Base-by-base conservation (phyloP, 2,113 vertebrate genomes). In the Hoplias malabaricus region DNA sequence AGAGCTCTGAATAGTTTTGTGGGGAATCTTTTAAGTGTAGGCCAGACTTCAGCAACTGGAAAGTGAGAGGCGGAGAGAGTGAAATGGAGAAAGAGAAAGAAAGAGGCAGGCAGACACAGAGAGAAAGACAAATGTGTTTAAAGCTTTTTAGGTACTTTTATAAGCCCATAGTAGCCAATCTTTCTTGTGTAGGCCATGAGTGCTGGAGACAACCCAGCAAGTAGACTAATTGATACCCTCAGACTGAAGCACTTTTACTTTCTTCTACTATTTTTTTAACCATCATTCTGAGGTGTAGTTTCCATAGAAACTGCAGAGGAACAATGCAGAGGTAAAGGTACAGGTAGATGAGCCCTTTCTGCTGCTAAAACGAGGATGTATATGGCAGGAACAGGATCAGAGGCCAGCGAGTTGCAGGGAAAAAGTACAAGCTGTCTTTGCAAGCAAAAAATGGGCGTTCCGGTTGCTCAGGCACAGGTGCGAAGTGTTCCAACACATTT, bases 291-390 rank as follows among this genome's bases (percentile, higher is more conserved):
- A 75, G 81, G 63, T 34, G 63, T 43, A 43, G 86, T 85, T 87
- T 75, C 84, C 84, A 82, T 69, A 83, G 83, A 57, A 87, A 84
- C 77, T 70, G 69, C 61, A 34, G 73, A 73, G 72, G 25, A 56
- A 63, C 29, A 33, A 53, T 72, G 13, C 62, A 67, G 79, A 53
- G 75, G 53, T 62, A 78, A 82, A 86, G 85, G 83, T 89, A 83
- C 82, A 87, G 86, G 84, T 82, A 88, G 84, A 68, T 69, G 78
- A 83, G 68, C 25, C 80, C 82, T 67, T 84, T 33, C 54, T 83
- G 72, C 83, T 63, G 84, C 88, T 91, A 87, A 88, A 87, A 87
- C 83, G 74, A 89, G 82, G 29, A 54, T 87, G 84, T 89, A 84
- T 89, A 85, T 86, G 84, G 86, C 83, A 83, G 69, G 82, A 84